These are phyloP conservation scores for Hyppa rectilinea DNA, from an alignment of 2,888 invertebrate species.

Conservation along the genomic window DNA sequence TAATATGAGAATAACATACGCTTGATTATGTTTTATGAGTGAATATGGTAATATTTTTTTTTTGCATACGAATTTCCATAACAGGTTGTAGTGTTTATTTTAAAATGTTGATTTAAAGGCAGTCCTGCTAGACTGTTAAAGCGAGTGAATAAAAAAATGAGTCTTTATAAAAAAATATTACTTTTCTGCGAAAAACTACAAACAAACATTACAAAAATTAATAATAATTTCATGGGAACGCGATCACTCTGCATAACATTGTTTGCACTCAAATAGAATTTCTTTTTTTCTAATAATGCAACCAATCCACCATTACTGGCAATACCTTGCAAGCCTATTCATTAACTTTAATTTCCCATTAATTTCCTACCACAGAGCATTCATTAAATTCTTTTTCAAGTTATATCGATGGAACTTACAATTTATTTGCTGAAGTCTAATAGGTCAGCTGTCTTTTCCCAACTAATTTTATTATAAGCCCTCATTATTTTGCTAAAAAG, in stretches of 20 bases:
- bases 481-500: constrained; percentile 27
- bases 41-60: constrained; percentile 21
- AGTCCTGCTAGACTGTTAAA: not conserved
- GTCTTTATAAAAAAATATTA: not conserved
- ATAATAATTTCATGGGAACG: not conserved
- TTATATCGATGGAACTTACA: constrained; percentile 20
- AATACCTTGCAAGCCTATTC: constrained; percentile 35
- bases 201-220: not conserved
- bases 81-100: constrained; percentile 7
- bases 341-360: too few species aligned
- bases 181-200: not conserved
- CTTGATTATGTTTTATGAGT: constrained; percentile 13
- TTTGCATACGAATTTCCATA: constrained; percentile 19
- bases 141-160: not conserved
- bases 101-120: not conserved
- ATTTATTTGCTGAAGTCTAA: constrained; percentile 41
- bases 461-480: constrained; percentile 23
- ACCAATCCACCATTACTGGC: constrained; percentile 37
- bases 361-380: constrained; percentile 44
- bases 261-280: constrained; percentile 14
- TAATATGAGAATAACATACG: constrained; percentile 33
- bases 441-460: constrained; percentile 55
- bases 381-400: constrained; percentile 36
- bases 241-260: not conserved
- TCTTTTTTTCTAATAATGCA: not conserved